Conservation (phyloP, 2,113 vertebrate species). For the Gadus chalcogrammus region DNA sequence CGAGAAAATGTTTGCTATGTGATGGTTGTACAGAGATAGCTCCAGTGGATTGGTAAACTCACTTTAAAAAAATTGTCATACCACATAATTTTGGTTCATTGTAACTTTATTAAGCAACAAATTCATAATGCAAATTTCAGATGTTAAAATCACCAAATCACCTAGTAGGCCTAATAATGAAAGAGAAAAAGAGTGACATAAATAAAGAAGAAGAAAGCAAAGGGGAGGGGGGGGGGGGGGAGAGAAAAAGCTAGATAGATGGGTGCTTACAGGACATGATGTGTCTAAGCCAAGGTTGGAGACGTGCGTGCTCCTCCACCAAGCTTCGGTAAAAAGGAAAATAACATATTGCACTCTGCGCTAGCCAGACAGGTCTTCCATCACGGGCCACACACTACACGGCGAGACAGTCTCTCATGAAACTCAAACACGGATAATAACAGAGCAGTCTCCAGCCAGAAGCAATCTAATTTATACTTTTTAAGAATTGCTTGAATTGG, state of each 20-base stretch:
- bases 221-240: not conserved
- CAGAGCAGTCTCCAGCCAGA: constrained; percentile 14
- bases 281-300: constrained; percentile 51
- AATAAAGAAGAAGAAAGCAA: not conserved
- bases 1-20: not conserved
- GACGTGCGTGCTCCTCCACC: constrained; percentile 32
- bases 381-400: constrained; percentile 22
- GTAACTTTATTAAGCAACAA: too few relatives aligned
- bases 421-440: constrained; percentile 46
- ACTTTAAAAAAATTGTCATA: too few relatives aligned
- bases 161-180: too few relatives aligned
- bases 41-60: too few relatives aligned
- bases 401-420: constrained; percentile 33
- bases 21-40: not conserved
- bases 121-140: too few relatives aligned
- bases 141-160: too few relatives aligned
- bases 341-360: constrained; percentile 51
- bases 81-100: too few relatives aligned
- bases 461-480: constrained; percentile 28
- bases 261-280: constrained; percentile 1
- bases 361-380: constrained; percentile 47
- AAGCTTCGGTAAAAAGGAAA: constrained; percentile 31
- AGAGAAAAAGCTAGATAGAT: constrained; percentile 21
- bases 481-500: constrained; percentile 17
- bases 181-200: constrained; percentile 7